phyloP scores from a whole-genome alignment of 1,140 invertebrate genomes.

The Brachionus sp. region DNA sequence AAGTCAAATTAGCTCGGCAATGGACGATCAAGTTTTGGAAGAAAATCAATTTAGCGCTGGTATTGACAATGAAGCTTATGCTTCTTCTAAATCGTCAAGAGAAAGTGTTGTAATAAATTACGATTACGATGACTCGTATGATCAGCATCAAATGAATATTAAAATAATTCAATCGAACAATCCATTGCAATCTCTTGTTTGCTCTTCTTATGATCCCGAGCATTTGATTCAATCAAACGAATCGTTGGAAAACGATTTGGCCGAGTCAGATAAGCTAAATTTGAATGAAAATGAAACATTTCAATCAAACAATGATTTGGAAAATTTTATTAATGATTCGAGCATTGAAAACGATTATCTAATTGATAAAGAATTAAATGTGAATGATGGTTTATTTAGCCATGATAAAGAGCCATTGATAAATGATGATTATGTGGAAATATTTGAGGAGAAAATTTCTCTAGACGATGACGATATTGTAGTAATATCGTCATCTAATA shows the following conservation, averaged over 20 bases:
- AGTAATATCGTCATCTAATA: background rate
- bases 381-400: background rate
- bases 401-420: background rate
- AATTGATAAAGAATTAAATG: background rate
- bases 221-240: background rate
- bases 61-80: slow-evolving; percentile 16
- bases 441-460: background rate
- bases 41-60: background rate
- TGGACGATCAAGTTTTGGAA: background rate
- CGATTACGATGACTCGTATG: background rate
- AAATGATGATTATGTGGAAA: background rate
- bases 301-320: background rate
- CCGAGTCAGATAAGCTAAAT: background rate
- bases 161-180: background rate
- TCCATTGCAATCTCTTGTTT: background rate
- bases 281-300: too few relatives aligned
- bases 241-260: background rate
- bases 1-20: background rate
- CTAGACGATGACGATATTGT: background rate
- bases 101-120: slow-evolving; percentile 2
- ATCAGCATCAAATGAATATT: slow-evolving; percentile 9
- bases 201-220: background rate
- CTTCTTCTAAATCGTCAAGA: background rate
- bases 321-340: background rate
- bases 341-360: background rate